Evolutionary conservation across 2,797 vertebrate species (phyloP), one percentile per base, ranked within the genome.

Genomic region (Sternarchorhynchus goeldii): DNA sequence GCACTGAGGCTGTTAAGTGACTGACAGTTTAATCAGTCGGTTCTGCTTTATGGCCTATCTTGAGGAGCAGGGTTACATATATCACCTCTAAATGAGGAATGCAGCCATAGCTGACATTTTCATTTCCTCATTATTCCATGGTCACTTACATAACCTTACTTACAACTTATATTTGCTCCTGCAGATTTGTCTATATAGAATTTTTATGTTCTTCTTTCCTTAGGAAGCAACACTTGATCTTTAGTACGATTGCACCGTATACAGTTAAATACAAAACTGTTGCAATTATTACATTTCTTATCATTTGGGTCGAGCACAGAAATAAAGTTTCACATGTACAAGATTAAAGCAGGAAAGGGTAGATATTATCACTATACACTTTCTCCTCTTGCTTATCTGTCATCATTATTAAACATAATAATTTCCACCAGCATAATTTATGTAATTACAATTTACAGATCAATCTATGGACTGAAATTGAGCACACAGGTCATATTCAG

Each of bases 11-110:
- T 82, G 82, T 86, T 90, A 90, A 83, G 75, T 90, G 88, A 91
- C 84, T 91, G 90, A 89, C 88, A 89, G 86, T 91, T 92, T 90
- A 85, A 91, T 90, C 91, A 91, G 89, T 83, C 53, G 71, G 59
- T 62, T 86, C 65, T 81, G 79, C 75, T 82, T 87, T 82, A 87
- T 70, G 63, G 41, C 16, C 39, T 55, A 69, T 69, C 64, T 63
- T 62, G 29, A 73, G 84, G 81, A 70, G 73, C 73, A 80, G 75
- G 41, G 39, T 20, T 68, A 69, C 72, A 77, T 78, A 77, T 78
- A 41, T 88, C 76, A 88, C 84, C 86, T 86, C 80, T 6, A 31
- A 85, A 73, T n/a, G 75, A 2, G 32, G 67, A 34, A 21, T 16
- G 45, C 16, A 31, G 45, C 25, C 34, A 72, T 3, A 7, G 17